Evolutionary conservation across 2,888 invertebrate genomes (phyloP), one percentile per base, ranked within the genome.

Genomic region (Psococerastis gibbosa): DNA sequence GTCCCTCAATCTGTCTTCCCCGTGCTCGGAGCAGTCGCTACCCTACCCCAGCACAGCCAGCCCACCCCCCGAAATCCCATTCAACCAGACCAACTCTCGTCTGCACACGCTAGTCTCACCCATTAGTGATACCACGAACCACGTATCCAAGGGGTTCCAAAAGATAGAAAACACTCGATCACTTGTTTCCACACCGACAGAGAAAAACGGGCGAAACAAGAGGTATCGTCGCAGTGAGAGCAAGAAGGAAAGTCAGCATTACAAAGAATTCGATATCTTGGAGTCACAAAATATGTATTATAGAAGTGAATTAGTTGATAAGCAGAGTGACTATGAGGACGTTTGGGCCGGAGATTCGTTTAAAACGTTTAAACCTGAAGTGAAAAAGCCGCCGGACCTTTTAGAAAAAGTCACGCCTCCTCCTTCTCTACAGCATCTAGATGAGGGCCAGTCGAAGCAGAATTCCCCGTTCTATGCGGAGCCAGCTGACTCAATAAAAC

Each of bases 251-350:
- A 64, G 64, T 2, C 60, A 62, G 33, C 64, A 65, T 49, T 68
- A 68, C 49, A 65, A 75, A 65, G 80, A 81, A 57, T 83, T 83
- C 15, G 83, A 85, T 57, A 84, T 85, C 48, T 64, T 85, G 50
- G 85, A 85, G 60, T 82, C 84, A 43, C 79, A 79, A 23, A 76
- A 76, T 48, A 69, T 78, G 43, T 88, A 88, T 56, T 88, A 82
- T 57, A 70, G 82, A 53, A 88, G 88, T 60, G 81, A 82, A 2
- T 68, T 91, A 23, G 80, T 83, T 48, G 92, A 92, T 58, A 91
- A 91, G 65, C 78, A 84, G 35, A 89, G 89, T 53, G 92, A 92
- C 62, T 92, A 92, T 57, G 92, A 92, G 64, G 92, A 92, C 58
- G 78, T 92, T 52, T 92, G 92, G 91, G 75, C 79, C 49, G 73